phyloP scores from a whole-genome alignment of 2,113 vertebrate species.

The Ptychochromis oligacanthus region DNA sequence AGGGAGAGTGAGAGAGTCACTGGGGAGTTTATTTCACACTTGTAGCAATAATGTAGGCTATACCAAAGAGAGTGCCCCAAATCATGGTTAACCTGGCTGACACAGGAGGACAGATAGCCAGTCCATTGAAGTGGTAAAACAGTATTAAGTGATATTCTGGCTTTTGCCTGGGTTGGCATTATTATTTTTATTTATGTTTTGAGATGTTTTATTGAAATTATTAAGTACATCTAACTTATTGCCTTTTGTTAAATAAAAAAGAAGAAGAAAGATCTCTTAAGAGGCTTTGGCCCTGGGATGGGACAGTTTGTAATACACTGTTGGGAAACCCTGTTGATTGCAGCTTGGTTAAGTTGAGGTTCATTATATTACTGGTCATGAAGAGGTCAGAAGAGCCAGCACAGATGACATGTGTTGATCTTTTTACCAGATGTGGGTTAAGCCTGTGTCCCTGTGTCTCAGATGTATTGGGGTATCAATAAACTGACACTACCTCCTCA shows the following conservation, averaged over 20 bases:
- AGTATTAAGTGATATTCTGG: neutral
- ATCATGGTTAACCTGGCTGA: neutral
- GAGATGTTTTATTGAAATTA: neutral
- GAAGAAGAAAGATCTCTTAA: accelerated
- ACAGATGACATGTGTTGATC: neutral
- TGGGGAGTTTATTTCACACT: neutral
- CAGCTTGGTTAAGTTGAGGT: neutral
- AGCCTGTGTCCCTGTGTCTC: neutral
- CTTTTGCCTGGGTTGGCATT: neutral
- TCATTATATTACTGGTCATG: neutral
- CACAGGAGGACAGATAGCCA: neutral
- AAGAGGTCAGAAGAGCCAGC: neutral
- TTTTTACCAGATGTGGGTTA: neutral
- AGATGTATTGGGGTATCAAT: neutral
- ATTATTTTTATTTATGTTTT: neutral
- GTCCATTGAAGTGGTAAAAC: accelerated
- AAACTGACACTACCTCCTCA: neutral
- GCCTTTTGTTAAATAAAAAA: neutral
- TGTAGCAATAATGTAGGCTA: neutral
- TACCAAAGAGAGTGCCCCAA: neutral
- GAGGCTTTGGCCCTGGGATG: no score
- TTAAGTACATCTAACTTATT: neutral
- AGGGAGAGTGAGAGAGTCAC: neutral
- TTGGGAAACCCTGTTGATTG: neutral
- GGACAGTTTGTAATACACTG: accelerated